Conservation (phyloP, 2,113 vertebrate species). For the Leptobrachium ailaonicum region DNA sequence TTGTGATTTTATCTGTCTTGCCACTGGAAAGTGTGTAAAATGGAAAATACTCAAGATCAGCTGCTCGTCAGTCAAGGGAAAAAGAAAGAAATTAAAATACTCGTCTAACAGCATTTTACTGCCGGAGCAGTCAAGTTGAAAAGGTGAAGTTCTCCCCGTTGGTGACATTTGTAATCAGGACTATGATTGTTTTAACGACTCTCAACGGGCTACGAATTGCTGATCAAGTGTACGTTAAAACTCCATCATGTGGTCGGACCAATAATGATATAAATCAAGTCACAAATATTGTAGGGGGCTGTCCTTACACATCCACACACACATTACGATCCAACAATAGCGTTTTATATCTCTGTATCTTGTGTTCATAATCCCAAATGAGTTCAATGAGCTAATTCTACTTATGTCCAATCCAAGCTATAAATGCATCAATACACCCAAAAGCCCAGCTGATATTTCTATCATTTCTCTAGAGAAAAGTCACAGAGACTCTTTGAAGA, state of each 20-base stretch:
- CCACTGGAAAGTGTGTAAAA: too few relatives aligned
- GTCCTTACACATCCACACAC: too few relatives aligned
- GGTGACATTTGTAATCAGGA: too few relatives aligned
- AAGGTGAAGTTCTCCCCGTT: too few relatives aligned
- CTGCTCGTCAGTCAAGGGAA: background rate
- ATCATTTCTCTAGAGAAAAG: too few relatives aligned
- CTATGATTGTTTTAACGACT: too few relatives aligned
- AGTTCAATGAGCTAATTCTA: background rate
- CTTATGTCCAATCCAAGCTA: slow-evolving; percentile 7
- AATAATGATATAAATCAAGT: background rate
- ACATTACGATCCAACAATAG: too few relatives aligned
- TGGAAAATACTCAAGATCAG: background rate
- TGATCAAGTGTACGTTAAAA: background rate
- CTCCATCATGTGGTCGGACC: background rate
- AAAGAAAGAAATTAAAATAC: background rate
- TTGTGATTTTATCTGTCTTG: too few relatives aligned
- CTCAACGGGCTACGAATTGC: too few relatives aligned
- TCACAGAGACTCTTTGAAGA: too few relatives aligned
- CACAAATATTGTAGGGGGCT: background rate
- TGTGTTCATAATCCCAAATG: background rate
- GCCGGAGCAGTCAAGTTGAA: background rate
- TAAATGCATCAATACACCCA: background rate
- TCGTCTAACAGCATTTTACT: background rate
- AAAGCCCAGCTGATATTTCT: too few relatives aligned
- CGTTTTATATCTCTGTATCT: too few relatives aligned